Base-by-base conservation (phyloP, 1,140 invertebrate species). In the Drosophila novamexicana region DNA sequence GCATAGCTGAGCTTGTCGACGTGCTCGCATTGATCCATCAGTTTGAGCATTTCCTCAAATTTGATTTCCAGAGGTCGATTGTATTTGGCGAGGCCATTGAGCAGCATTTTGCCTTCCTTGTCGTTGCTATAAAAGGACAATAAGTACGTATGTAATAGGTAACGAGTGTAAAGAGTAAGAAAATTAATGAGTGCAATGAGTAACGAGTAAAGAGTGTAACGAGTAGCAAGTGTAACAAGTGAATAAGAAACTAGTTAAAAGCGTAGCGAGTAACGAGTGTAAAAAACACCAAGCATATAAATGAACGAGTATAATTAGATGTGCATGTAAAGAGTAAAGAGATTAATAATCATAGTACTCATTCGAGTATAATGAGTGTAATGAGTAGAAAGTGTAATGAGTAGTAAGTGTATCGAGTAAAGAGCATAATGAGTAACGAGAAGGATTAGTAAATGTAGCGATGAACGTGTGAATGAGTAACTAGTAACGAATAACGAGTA, bases 1-100 rank as follows among this genome's bases (percentile, higher is more conserved):
- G 72, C 75, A 73, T 80, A 85, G 57, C 68, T 91, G 5, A 91
- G 53, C 71, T 90, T 91, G 32, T 94, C 93, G 6, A 96, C 93
- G 77, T 94, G 93, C 75, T 96, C 94, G 81, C 96, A 97, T 77
- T 96, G 95, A 7, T 94, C 91, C 95, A 97, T 96, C n/a, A 96
- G 93, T 71, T 94, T 94, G 5, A 95, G 93, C 95, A 97, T 96
- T 79, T 96, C 94, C 1, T 93, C 90, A 78, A 97, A 96, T 10
- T 93, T 93, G 53, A 96, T 95, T 61, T 93, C 92, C 8, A 95
- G 92, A 0, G 95, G 95, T 29, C 93, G 91, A 57, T 95, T 94
- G 50, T 94, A 93, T 18, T 90, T 77, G 22, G 94, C 93, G 6
- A 96, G 90, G 50, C 94, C 93, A n/a, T 93, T 93, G 44, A 97